Evolutionary conservation across 2,113 vertebrate species (phyloP), one percentile per base, ranked within the genome.

Genomic region (Cairina moschata): DNA sequence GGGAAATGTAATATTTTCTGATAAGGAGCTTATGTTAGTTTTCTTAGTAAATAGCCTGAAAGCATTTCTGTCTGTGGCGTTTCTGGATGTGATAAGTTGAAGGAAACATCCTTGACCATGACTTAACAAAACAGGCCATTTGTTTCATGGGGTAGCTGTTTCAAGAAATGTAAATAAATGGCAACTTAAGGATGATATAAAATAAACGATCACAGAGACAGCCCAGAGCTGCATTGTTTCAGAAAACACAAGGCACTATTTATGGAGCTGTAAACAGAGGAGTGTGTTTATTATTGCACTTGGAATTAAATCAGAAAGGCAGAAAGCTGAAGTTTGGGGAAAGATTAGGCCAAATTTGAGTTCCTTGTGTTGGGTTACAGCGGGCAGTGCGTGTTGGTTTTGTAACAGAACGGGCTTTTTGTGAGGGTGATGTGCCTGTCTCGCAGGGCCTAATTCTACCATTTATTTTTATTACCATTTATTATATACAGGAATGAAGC

Each of bases 1-100:
- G 97, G 96, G 93, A 97, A 98, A 97, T 95, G 93, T 98, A 99
- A 99, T 98, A 97, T 98, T 98, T 98, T 98, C 97, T 98, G 98
- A 99, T 99, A 98, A 99, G 98, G 97, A 99, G 98, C 98, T 99
- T 99, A 99, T 98, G 98, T 96, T 98, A 97, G 97, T 97, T 98
- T 98, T 98, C 96, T 96, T 96, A 91, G 97, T 95, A 98, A 98
- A 98, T 97, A 97, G 98, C 97, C 98, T 92, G 84, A 95, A 92
- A 98, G 98, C 98, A 96, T 97, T 98, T 97, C 97, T 98, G 97
- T 98, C 97, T 97, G 91, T 97, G 95, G 93, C 97, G 97, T 98
- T 98, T 98, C 94, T 97, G 95, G 95, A 95, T 97, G 96, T 98
- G 98, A 98, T 98, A 98, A 98, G 98, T 98, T 97, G 97, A 98